phyloP scores from a whole-genome alignment of 2,113 vertebrate species.

The Neolamprologus falcicula region DNA sequence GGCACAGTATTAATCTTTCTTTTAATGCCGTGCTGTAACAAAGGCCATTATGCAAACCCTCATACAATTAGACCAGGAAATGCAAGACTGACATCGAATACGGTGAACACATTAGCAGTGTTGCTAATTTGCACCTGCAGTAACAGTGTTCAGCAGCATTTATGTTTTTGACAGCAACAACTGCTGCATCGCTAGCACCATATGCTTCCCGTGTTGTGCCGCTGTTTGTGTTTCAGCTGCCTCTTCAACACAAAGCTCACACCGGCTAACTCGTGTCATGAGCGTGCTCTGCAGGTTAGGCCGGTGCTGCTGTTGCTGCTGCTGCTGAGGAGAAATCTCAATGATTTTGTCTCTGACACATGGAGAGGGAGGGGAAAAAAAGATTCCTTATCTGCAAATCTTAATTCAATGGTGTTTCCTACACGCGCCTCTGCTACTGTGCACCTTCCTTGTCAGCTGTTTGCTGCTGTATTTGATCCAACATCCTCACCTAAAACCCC shows the following conservation, averaged over 20 bases:
- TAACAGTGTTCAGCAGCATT: background rate
- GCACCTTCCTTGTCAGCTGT: conserved; percentile 17
- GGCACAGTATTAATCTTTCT: background rate
- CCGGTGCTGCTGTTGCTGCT: background rate
- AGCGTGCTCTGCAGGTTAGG: background rate
- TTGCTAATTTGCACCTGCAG: background rate
- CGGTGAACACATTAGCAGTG: background rate
- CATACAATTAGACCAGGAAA: background rate
- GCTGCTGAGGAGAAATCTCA: background rate
- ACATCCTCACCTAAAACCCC: conserved; percentile 38
- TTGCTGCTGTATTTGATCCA: conserved; percentile 45
- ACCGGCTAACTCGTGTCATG: background rate
- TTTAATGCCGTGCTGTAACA: background rate
- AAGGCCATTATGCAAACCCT: background rate
- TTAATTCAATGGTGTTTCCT: conserved; percentile 31
- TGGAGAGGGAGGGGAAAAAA: background rate
- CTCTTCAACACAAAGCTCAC: background rate
- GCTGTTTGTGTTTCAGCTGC: background rate
- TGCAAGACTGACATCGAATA: background rate
- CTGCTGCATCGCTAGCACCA: background rate
- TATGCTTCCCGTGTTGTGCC: background rate
- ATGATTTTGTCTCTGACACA: conserved; percentile 16
- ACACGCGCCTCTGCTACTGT: background rate
- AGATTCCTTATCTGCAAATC: conserved; percentile 20
- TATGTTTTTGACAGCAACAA: background rate